A percentile compares a stretch with the other conserved stretches of the same genome.
phyloP scores from a whole-genome alignment of 2,113 vertebrate genomes.

The Pelodiscus sinensis region DNA sequence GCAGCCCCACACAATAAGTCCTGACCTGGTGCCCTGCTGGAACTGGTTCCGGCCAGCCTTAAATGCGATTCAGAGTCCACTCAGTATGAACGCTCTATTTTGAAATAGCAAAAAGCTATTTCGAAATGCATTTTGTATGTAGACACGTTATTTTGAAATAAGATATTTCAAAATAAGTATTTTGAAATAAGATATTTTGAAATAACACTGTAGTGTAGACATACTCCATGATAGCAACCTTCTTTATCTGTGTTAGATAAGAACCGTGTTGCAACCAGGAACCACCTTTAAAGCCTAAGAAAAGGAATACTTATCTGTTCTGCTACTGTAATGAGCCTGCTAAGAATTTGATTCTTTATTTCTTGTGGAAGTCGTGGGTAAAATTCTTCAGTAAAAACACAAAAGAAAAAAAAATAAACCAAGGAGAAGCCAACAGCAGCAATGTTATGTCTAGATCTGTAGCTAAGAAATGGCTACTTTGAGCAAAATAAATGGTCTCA shows the following conservation, averaged over 20 bases:
- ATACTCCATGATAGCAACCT: not conserved
- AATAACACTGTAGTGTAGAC: too few relatives aligned
- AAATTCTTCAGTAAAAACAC: not conserved
- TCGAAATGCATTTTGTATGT: too few relatives aligned
- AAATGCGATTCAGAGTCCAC: too few relatives aligned
- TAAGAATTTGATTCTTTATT: not conserved
- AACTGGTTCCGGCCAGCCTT: too few relatives aligned
- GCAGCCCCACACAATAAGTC: too few relatives aligned
- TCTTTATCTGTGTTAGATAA: not conserved
- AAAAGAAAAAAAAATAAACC: not conserved
- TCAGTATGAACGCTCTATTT: too few relatives aligned
- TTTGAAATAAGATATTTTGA: too few relatives aligned
- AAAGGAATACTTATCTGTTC: not conserved
- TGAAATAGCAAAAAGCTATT: too few relatives aligned
- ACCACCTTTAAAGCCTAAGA: not conserved
- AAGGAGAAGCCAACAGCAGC: not conserved
- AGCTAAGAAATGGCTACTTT: not conserved
- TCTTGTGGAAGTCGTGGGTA: not conserved
- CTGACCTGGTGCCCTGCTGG: too few relatives aligned
- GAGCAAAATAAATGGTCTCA: not conserved
- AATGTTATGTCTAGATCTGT: not conserved
- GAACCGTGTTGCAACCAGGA: not conserved
- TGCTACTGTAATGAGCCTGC: not conserved
- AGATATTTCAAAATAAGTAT: too few relatives aligned
- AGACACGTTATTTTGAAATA: too few relatives aligned